Evolutionary conservation across 1,140 invertebrate species (phyloP), one percentile per base, ranked within the genome.

Genomic region (Sinella curviseta): DNA sequence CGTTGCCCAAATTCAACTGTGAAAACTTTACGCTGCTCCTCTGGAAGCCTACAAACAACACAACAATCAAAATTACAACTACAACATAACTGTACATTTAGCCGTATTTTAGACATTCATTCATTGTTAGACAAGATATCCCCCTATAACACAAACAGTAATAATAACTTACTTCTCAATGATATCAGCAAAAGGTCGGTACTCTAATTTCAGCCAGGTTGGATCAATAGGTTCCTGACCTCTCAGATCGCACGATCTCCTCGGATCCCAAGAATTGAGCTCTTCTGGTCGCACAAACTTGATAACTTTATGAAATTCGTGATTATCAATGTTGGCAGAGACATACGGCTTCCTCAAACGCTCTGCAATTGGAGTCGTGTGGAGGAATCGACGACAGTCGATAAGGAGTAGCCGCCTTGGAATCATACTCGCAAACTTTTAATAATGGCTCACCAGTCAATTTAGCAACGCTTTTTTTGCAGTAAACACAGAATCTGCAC

Each of bases 251-350:
- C 79, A 24, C 0, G 82, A 67, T 28, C 28, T 70, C 26, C 78
- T 57, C 0, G 81, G 79, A 39, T 80, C 74, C 77, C 77, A 82
- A 0, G 48, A 1, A 0, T 31, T 34, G 3, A 79, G 26, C 30
- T 77, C 57, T 1, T 80, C 77, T 0, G 82, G 82, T 55, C 54
- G 16, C 0, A 67, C 36, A 70, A 74, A 80, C 80, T 83, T 77
- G n/a, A 83, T 81, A 17, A 83, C 75, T 20, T 78, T 76, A 54
- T 83, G 82, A 14, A 83, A 65, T 26, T 83, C 82, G 34, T 83
- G 82, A n/a, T 35, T 80, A 17, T 82, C 57, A 0, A 39, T 28
- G 14, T 73, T 70, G 4, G 26, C 70, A 8, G 28, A 30, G 34
- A 74, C 77, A 34, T 1, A 30, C 39, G 1, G 35, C 28, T 48